Evolutionary conservation across 2,888 invertebrate genomes (phyloP).

Genomic region (Troides helena): DNA sequence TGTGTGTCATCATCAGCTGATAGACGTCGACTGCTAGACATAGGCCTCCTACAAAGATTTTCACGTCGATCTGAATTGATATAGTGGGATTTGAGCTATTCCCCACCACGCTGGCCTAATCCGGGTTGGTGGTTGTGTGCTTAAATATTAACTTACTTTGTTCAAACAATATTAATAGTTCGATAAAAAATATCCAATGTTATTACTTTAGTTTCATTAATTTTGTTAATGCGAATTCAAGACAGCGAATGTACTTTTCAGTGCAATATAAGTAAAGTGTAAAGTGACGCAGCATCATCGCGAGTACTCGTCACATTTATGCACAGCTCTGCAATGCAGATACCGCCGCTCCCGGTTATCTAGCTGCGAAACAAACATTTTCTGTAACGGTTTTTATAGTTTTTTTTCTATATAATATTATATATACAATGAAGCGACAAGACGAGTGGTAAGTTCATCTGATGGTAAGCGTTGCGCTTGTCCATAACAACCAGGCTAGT

Average conservation of each 20-base stretch:
- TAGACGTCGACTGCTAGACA: too few relatives aligned
- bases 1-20: too few relatives aligned
- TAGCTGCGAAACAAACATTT: conserved; percentile 27
- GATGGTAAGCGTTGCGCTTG: too few relatives aligned
- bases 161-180: not conserved
- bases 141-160: too few relatives aligned
- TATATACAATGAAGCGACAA: too few relatives aligned
- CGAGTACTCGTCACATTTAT: conserved; percentile 28
- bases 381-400: conserved; percentile 18
- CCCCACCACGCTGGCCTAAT: too few relatives aligned
- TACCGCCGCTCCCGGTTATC: conserved; percentile 25
- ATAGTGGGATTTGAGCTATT: too few relatives aligned
- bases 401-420: not conserved
- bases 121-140: too few relatives aligned
- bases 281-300: conserved; percentile 20
- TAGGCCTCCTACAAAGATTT: too few relatives aligned
- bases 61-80: too few relatives aligned
- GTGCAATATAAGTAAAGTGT: conserved; percentile 19
- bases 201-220: not conserved
- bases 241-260: conserved; percentile 16
- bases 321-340: conserved; percentile 30
- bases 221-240: conserved; percentile 8
- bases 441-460: too few relatives aligned
- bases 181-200: not conserved
- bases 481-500: too few relatives aligned